phyloP scores from a whole-genome alignment of 2,888 invertebrate genomes.

The Malthinus seriepunctatus region DNA sequence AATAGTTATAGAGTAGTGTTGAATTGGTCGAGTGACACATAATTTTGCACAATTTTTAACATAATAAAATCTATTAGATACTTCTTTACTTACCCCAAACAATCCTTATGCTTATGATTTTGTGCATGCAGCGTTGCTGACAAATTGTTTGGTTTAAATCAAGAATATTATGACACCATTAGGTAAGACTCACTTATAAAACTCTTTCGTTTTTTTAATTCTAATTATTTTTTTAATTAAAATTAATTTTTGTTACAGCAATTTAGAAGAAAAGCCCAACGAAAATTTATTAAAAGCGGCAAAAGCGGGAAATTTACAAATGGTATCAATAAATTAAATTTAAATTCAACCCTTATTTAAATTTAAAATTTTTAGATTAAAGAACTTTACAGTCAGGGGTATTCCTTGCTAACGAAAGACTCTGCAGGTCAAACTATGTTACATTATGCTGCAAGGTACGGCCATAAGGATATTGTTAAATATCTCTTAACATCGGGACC shows the following conservation, averaged over 20 bases:
- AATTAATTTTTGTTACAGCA: conserved; percentile 61
- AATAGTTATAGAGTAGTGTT: background rate
- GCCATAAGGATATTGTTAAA: conserved; percentile 87
- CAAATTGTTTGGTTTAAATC: conserved; percentile 79
- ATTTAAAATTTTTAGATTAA: conserved; percentile 64
- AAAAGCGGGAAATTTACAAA: conserved; percentile 78
- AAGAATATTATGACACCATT: conserved; percentile 72
- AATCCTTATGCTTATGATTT: conserved; percentile 23
- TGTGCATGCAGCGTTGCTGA: conserved; percentile 73
- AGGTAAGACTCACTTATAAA: conserved; percentile 56
- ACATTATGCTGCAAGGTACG: conserved; percentile 85
- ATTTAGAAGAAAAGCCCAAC: conserved; percentile 79
- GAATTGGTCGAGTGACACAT: background rate
- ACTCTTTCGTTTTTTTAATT: background rate
- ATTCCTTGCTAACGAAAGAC: conserved; percentile 81
- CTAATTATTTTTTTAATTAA: background rate
- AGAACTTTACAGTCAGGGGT: conserved; percentile 82
- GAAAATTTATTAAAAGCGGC: conserved; percentile 83
- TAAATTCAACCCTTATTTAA: background rate
- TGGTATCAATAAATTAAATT: conserved; percentile 58
- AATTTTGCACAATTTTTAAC: background rate
- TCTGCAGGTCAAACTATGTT: conserved; percentile 86
- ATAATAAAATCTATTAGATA: conserved; percentile 15
- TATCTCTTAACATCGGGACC: conserved; percentile 87
- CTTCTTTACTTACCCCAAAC: conserved; percentile 6